Conservation (phyloP, 1,140 invertebrate species). For the Drosophila serrata region DNA sequence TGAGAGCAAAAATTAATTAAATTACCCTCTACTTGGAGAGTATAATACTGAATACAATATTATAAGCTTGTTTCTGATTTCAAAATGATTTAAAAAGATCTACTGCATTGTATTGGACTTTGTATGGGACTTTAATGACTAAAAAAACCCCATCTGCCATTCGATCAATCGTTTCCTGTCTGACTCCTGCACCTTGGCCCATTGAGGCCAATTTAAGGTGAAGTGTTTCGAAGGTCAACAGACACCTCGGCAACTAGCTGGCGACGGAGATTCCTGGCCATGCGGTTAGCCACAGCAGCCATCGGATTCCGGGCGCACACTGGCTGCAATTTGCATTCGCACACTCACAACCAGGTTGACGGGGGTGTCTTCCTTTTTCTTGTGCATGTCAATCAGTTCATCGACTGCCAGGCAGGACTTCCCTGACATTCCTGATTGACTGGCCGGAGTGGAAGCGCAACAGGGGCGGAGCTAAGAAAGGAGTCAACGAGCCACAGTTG, state of each 20-base stretch:
- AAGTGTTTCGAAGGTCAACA: constrained; percentile 28
- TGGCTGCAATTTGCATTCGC: constrained; percentile 49
- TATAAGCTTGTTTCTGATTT: neutral
- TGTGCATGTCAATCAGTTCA: constrained; percentile 57
- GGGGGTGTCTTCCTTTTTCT: constrained; percentile 39
- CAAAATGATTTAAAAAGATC: no score
- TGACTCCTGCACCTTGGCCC: neutral
- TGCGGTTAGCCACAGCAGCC: constrained; percentile 55
- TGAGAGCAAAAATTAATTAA: neutral
- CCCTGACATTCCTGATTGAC: constrained; percentile 49
- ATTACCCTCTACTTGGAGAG: no score
- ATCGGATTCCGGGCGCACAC: constrained; percentile 31
- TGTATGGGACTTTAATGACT: neutral
- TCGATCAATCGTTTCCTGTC: constrained; percentile 5
- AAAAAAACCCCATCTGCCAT: neutral
- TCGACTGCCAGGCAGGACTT: constrained; percentile 28
- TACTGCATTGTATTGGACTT: neutral
- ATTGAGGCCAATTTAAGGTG: constrained; percentile 27
- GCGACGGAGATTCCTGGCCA: constrained; percentile 34
- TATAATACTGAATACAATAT: neutral
- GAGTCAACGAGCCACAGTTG: constrained; percentile 21
- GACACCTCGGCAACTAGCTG: constrained; percentile 21
- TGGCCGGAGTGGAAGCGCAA: neutral
- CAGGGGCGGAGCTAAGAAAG: neutral
- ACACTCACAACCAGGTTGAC: constrained; percentile 16